phyloP scores from a whole-genome alignment of 2,113 vertebrate genomes.

The Halcyon malimbica region DNA sequence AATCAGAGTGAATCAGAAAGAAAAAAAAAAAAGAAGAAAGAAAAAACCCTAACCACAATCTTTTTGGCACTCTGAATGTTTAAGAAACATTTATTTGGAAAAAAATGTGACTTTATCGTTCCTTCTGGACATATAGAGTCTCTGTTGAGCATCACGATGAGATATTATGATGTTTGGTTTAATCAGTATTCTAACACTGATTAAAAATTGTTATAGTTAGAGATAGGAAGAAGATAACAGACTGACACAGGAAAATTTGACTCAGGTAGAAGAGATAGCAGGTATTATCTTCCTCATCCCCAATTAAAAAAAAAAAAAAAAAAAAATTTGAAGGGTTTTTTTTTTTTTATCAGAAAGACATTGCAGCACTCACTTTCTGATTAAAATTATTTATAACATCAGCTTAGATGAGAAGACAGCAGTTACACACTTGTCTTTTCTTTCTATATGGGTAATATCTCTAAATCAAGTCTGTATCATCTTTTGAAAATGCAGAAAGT shows the following conservation, averaged over 20 bases:
- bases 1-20: neutral
- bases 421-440: neutral
- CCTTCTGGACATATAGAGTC: neutral
- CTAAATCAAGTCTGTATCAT: neutral
- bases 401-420: neutral
- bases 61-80: neutral
- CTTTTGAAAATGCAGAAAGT: neutral
- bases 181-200: neutral
- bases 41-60: accelerated
- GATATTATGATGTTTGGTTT: neutral
- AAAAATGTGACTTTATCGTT: neutral
- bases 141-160: neutral
- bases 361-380: neutral
- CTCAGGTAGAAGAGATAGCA: neutral
- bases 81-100: neutral
- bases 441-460: neutral
- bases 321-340: neutral
- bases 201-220: neutral
- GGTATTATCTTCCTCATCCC: neutral
- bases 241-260: neutral
- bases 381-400: neutral
- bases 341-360: neutral
- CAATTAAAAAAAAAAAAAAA: accelerated
- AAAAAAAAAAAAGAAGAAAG: neutral
- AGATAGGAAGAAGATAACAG: neutral